A percentile compares a stretch with the other conserved stretches of the same genome.
Evolutionary conservation across 2,113 vertebrate species (phyloP).

Genomic region (Eubucco bourcierii): DNA sequence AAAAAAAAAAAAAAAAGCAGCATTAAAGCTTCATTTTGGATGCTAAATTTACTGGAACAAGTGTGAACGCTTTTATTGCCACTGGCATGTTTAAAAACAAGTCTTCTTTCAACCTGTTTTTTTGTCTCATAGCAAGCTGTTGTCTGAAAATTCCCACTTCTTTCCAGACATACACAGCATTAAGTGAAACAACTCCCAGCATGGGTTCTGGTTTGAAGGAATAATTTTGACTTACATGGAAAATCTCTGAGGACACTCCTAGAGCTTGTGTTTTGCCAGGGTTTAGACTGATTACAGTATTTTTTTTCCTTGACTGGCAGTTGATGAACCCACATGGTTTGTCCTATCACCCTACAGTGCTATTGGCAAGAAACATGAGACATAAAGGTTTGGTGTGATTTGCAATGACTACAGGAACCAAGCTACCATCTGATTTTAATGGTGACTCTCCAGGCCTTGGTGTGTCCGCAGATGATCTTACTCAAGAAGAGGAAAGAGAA

Average conservation of each 20-base stretch:
- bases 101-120: background rate
- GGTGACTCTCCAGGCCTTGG: background rate
- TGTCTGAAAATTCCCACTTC: background rate
- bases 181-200: background rate
- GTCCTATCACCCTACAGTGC: background rate
- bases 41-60: conserved; percentile 22
- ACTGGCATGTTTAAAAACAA: background rate
- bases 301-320: background rate
- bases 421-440: background rate
- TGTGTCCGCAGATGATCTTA: background rate
- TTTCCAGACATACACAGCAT: background rate
- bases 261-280: background rate
- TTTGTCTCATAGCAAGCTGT: background rate
- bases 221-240: background rate
- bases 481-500: background rate
- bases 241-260: background rate
- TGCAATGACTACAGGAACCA: background rate
- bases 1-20: background rate
- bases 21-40: background rate
- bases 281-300: background rate
- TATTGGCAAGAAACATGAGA: background rate
- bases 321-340: background rate
- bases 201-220: background rate
- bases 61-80: background rate
- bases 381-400: background rate